These are phyloP conservation scores for Apamea epomidion DNA, from an alignment of 2,888 invertebrate species.

Conservation along the genomic window DNA sequence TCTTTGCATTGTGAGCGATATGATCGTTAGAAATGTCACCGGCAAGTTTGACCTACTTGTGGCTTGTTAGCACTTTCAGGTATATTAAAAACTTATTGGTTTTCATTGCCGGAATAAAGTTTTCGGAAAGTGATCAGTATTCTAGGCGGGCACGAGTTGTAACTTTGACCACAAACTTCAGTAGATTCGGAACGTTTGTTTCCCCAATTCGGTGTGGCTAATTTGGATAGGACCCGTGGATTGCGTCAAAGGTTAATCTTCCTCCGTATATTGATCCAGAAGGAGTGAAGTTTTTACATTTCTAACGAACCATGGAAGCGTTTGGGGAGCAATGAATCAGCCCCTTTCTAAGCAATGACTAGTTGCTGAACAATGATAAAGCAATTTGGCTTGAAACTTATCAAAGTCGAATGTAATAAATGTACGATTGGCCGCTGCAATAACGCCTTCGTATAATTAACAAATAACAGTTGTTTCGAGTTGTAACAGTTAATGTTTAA, in stretches of 20 bases:
- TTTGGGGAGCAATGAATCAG: constrained; percentile 77
- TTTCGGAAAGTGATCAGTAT: constrained; percentile 71
- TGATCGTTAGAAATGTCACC: constrained; percentile 70
- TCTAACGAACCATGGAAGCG: constrained; percentile 82
- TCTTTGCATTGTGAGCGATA: constrained; percentile 66
- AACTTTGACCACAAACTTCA: constrained; percentile 75
- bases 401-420: constrained; percentile 48
- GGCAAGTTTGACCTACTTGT: constrained; percentile 69
- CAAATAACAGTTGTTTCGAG: constrained; percentile 14
- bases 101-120: constrained; percentile 61
- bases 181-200: constrained; percentile 72
- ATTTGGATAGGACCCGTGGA: constrained; percentile 77
- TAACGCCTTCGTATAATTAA: constrained; percentile 29
- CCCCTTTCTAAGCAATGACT: constrained; percentile 64
- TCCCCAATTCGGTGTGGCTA: constrained; percentile 74
- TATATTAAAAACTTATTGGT: constrained; percentile 66
- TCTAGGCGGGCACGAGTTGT: constrained; percentile 68
- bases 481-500: constrained; percentile 18
- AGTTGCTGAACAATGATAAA: constrained; percentile 63
- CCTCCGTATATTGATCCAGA: constrained; percentile 81
- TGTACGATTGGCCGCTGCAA: constrained; percentile 36
- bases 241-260: constrained; percentile 81
- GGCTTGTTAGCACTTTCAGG: constrained; percentile 66
- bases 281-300: constrained; percentile 83
- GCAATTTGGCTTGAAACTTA: constrained; percentile 62